phyloP scores from a whole-genome alignment of 2,113 vertebrate genomes.

The Tenebrosternarchus preto region DNA sequence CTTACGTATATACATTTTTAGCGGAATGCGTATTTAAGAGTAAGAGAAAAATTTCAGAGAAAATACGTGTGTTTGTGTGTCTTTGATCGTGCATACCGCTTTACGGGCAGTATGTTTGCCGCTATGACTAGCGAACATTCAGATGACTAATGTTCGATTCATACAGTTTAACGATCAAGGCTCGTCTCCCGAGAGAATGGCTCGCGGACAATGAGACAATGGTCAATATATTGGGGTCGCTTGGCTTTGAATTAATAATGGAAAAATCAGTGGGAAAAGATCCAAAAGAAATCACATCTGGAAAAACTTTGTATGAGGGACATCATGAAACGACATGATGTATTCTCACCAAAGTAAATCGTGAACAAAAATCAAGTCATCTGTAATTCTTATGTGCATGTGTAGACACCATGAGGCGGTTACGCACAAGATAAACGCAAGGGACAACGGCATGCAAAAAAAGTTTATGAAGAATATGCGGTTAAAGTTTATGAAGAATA shows the following conservation, averaged over 20 bases:
- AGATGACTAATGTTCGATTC: not conserved
- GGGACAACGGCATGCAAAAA: too few relatives aligned
- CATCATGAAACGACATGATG: conserved; percentile 3
- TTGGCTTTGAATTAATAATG: not conserved
- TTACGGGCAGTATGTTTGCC: not conserved
- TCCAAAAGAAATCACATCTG: not conserved
- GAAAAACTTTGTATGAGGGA: conserved; percentile 12
- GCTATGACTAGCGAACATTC: not conserved
- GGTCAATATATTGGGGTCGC: not conserved
- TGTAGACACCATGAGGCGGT: too few relatives aligned
- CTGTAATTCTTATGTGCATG: not conserved
- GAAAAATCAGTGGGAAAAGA: not conserved
- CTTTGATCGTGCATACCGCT: not conserved
- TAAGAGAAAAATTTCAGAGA: too few relatives aligned
- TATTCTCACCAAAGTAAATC: not conserved
- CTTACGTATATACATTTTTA: not conserved
- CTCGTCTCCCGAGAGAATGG: not conserved
- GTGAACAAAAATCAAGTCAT: not conserved
- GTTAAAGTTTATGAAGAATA: too few relatives aligned
- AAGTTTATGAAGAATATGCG: too few relatives aligned
- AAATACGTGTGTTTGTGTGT: conserved; percentile 35
- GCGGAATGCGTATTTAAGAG: not conserved
- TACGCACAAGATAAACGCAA: too few relatives aligned
- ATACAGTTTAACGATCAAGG: not conserved
- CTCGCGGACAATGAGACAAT: not conserved